Evolutionary conservation across 2,113 vertebrate genomes (phyloP).

Genomic region (Oostethus manadensis): DNA sequence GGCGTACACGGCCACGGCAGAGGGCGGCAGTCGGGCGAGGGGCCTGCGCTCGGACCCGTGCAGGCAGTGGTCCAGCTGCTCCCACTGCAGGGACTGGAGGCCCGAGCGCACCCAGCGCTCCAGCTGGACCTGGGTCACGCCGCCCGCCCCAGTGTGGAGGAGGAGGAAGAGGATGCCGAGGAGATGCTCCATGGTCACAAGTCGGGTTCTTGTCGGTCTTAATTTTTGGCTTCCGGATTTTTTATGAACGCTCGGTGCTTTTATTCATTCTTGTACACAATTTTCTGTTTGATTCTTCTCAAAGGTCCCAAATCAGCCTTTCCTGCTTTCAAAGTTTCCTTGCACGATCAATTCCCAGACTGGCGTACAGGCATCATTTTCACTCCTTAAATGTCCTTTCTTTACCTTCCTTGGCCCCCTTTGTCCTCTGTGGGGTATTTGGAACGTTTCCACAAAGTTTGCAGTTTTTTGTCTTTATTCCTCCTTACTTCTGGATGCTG

Average conservation of each 20-base stretch:
- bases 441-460: neutral
- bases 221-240: neutral
- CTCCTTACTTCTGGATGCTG: slow-evolving; percentile 14
- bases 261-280: neutral
- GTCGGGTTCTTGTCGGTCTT: neutral
- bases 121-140: slow-evolving; percentile 48
- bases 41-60: slow-evolving; percentile 63
- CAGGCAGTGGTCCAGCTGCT: slow-evolving; percentile 68
- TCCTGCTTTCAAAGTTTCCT: neutral
- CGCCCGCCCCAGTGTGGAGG: slow-evolving; percentile 6
- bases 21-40: slow-evolving; percentile 59
- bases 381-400: neutral
- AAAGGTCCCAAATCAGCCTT: neutral
- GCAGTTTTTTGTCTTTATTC: slow-evolving; percentile 1
- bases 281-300: neutral
- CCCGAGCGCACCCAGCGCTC: slow-evolving; percentile 72
- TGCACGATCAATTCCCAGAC: neutral
- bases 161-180: slow-evolving; percentile 38
- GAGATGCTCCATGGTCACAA: slow-evolving; percentile 29
- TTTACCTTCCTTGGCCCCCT: neutral
- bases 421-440: neutral
- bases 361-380: neutral
- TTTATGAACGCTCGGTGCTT: neutral
- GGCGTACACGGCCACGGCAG: slow-evolving; percentile 66
- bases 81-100: slow-evolving; percentile 70